These are phyloP conservation scores for Xanthia togata DNA, from an alignment of 2,888 invertebrate genomes.

Conservation along the genomic window DNA sequence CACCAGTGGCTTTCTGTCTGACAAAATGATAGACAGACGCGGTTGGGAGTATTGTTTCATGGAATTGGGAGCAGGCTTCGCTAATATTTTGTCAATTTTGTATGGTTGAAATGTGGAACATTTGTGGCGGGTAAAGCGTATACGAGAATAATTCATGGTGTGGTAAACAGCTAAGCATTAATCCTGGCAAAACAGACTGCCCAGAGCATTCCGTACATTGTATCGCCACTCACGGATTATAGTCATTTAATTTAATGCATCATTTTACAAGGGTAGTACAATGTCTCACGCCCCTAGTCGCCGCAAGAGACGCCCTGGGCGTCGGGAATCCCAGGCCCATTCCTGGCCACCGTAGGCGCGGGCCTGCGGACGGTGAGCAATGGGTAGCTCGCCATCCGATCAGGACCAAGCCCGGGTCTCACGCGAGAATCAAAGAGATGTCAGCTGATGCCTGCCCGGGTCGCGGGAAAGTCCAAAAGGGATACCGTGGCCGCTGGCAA, in stretches of 20 bases:
- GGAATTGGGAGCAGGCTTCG: constrained; percentile 7
- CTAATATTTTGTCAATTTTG: constrained; percentile 12
- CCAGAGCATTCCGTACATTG: neutral
- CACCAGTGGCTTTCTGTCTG: constrained; percentile 40
- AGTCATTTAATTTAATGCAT: neutral
- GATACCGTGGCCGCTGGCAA: too few species aligned
- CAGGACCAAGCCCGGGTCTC: too few species aligned
- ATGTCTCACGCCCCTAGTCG: too few species aligned
- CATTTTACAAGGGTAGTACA: neutral
- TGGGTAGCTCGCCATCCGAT: too few species aligned
- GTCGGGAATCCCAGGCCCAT: too few species aligned
- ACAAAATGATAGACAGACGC: constrained; percentile 43
- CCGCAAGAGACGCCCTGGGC: too few species aligned
- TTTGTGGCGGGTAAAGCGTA: neutral
- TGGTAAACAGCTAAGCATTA: neutral
- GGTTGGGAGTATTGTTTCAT: constrained; percentile 34
- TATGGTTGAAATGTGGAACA: neutral
- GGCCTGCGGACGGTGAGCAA: too few species aligned
- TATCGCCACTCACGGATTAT: neutral
- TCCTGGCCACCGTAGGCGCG: too few species aligned
- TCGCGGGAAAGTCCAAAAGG: too few species aligned
- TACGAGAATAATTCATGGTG: neutral
- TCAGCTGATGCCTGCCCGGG: too few species aligned
- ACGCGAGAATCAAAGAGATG: too few species aligned
- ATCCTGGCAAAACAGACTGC: neutral